phyloP scores from a whole-genome alignment of 2,888 invertebrate genomes.

The Aethes cnicana region DNA sequence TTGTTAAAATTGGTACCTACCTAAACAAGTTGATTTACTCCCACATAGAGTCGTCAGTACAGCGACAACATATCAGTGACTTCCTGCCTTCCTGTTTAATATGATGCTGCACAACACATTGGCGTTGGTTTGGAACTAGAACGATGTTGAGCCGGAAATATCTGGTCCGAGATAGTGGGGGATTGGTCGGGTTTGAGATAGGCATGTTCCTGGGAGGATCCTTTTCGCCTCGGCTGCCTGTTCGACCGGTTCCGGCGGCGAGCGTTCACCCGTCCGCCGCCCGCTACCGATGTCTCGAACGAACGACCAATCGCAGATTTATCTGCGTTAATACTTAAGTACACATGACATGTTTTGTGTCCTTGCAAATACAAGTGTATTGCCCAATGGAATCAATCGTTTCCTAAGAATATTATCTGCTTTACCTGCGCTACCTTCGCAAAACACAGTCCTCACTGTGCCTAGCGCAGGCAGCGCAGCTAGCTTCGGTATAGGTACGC shows the following conservation, averaged over 20 bases:
- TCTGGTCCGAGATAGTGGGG: conserved; percentile 47
- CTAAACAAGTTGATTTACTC: conserved; percentile 12
- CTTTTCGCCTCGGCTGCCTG: conserved; percentile 56
- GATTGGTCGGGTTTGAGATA: conserved; percentile 39
- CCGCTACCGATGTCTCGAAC: conserved; percentile 40
- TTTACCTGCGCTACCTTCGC: too few species aligned
- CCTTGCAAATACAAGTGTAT: too few species aligned
- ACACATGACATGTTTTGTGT: too few species aligned
- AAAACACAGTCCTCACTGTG: too few species aligned
- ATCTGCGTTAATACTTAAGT: conserved; percentile 14
- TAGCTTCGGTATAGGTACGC: too few species aligned
- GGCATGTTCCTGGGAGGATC: conserved; percentile 67
- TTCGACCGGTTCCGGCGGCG: conserved; percentile 69
- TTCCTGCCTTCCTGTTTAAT: conserved; percentile 17
- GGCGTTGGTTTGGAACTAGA: conserved; percentile 32
- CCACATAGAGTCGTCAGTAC: conserved; percentile 2
- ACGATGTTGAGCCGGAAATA: conserved; percentile 56
- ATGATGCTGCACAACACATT: conserved; percentile 27
- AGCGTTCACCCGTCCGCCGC: conserved; percentile 68
- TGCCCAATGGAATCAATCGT: too few species aligned
- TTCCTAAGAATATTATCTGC: too few species aligned
- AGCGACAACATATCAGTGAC: conserved; percentile 16
- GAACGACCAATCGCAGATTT: conserved; percentile 19
- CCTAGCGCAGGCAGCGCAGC: too few species aligned
- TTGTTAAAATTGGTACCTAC: too few species aligned